Base-by-base conservation (phyloP, 2,113 vertebrate genomes). In the Phaetusa simplex region DNA sequence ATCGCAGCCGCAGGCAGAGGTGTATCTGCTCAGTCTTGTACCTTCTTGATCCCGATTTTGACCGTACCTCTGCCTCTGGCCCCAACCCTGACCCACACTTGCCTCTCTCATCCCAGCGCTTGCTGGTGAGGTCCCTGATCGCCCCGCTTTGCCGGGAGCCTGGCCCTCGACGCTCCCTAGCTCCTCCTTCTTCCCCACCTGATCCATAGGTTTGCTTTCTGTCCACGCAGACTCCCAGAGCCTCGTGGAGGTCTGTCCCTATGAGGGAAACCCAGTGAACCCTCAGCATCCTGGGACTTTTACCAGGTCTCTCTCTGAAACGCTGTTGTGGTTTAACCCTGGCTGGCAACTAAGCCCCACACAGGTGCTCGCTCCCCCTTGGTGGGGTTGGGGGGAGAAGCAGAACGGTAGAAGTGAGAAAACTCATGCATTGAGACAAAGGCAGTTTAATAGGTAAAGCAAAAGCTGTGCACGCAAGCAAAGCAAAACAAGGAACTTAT, bases 321-420 rank as follows among this genome's bases (percentile, higher is more conserved):
- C 1, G 2, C 6, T 29, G 11, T 29, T 5, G 10, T 29, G 14
- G 18, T 55, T 53, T 74, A 74, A 66, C 23, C 12, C 9, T 45
- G 26, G 14, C 9, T 2, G 1, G 29, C 29, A 61, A 8, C 27
- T 49, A 20, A 66, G 11, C 4, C 2, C 30, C 16, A 14, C 1
- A 1, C 9, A 53, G 29, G 19, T 1, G 0, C 76, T 81, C 3
- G 1, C 11, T 36, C 9, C 5, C 14, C 19, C 6, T 12, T 0
- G 2, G 27, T 64, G n/a, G 24, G 22, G 27, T 27, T 9, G 4
- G 8, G 6, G 18, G 38, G 12, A 47, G 21, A 70, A 45, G 2
- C 4, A 2, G 13, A 59, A 82, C 7, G 8, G 20, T 56, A 38
- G 23, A 22, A 72, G 6, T 58, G 30, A 55, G 58, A 77, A 91